A percentile compares a stretch with the other conserved stretches of the same genome.
These are phyloP conservation scores for Drosophila stalkeri DNA, from an alignment of 2,888 invertebrate species.

Conservation along the genomic window DNA sequence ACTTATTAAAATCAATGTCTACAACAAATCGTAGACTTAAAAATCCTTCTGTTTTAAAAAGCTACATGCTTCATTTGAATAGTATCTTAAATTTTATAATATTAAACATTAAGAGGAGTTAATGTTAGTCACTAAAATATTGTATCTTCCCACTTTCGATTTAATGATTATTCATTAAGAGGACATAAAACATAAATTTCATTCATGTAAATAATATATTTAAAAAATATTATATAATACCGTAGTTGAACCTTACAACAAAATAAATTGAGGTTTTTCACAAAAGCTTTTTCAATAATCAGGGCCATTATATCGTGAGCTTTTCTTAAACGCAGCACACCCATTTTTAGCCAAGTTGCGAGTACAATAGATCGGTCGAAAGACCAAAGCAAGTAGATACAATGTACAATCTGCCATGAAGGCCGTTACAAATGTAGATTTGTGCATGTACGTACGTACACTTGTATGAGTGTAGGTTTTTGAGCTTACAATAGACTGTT, in stretches of 20 bases:
- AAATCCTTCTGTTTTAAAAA: neutral
- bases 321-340: slow-evolving; percentile 60
- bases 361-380: slow-evolving; percentile 53
- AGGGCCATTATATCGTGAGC: slow-evolving; percentile 45
- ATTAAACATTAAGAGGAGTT: neutral
- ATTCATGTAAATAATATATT: neutral
- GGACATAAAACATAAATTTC: too few species aligned
- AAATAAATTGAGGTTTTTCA: slow-evolving; percentile 13
- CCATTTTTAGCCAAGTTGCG: slow-evolving; percentile 40
- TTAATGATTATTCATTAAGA: too few species aligned
- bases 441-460: slow-evolving; percentile 22
- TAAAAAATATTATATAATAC: neutral
- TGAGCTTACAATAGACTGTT: slow-evolving; percentile 43
- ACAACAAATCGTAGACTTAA: too few species aligned
- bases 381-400: slow-evolving; percentile 44
- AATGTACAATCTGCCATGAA: slow-evolving; percentile 40
- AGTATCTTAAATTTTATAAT: neutral
- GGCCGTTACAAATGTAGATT: slow-evolving; percentile 56
- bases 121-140: too few species aligned
- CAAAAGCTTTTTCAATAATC: slow-evolving; percentile 55
- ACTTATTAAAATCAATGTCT: neutral
- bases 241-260: neutral
- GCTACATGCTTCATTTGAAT: neutral
- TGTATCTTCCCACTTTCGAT: too few species aligned
- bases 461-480: slow-evolving; percentile 35